phyloP scores from a whole-genome alignment of 2,113 vertebrate genomes.

The Vulpes lagopus region DNA sequence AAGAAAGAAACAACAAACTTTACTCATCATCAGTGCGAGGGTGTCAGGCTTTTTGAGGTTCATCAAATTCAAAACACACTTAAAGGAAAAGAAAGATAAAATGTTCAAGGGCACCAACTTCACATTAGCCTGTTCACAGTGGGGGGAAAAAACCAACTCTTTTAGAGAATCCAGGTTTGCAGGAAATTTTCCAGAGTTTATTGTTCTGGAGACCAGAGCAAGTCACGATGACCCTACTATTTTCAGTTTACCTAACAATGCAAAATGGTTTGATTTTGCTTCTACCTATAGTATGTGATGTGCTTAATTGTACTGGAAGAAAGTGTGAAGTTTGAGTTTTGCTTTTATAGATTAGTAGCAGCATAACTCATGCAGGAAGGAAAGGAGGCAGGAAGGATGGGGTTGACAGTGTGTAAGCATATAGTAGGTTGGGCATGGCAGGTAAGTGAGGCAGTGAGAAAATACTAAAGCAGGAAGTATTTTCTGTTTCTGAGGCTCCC shows the following conservation, averaged over 20 bases:
- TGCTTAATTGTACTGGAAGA: not conserved
- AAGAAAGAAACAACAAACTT: not conserved
- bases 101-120: not conserved
- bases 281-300: not conserved
- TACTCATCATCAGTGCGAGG: not conserved
- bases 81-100: slow-evolving; percentile 7
- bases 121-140: not conserved
- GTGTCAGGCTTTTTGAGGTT: not conserved
- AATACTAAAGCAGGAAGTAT: not conserved
- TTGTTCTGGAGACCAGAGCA: not conserved
- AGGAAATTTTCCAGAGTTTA: not conserved
- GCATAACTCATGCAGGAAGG: not conserved
- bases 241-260: not conserved
- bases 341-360: not conserved
- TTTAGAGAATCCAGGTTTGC: not conserved
- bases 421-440: not conserved
- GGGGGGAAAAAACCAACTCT: not conserved
- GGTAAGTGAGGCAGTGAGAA: not conserved
- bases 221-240: not conserved
- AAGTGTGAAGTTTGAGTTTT: not conserved
- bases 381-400: not conserved
- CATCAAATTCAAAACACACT: slow-evolving; percentile 9
- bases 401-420: not conserved
- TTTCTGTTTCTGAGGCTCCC: not conserved
- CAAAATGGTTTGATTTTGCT: not conserved